A percentile compares a stretch with the other conserved stretches of the same genome.
These are phyloP conservation scores for Silurus aristotelis DNA, from an alignment of 2,797 vertebrate species.

Conservation along the genomic window DNA sequence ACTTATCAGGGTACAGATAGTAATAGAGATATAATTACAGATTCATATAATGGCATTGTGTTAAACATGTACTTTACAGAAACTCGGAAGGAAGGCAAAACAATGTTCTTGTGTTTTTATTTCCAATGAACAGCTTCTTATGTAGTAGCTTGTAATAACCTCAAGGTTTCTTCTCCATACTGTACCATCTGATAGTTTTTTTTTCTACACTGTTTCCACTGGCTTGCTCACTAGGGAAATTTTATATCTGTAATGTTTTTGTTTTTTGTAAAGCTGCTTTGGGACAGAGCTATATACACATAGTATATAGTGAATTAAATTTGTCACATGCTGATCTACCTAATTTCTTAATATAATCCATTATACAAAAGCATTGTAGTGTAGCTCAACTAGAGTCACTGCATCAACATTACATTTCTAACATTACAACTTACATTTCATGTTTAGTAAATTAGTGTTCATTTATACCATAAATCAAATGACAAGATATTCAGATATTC, in stretches of 20 bases:
- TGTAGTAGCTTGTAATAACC: background rate
- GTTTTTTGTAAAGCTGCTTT: no score
- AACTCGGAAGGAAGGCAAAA: background rate
- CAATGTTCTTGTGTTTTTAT: background rate
- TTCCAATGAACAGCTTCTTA: background rate
- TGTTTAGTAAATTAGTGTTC: background rate
- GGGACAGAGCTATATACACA: no score
- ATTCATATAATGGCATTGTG: background rate
- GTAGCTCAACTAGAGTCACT: background rate
- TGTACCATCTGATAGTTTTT: no score
- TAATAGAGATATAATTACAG: background rate
- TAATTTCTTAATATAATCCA: background rate
- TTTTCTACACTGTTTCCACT: no score
- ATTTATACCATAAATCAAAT: slow-evolving; percentile 1
- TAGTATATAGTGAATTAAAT: background rate
- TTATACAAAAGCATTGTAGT: background rate
- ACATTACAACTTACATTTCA: background rate
- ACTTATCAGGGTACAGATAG: background rate
- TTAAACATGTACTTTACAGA: background rate
- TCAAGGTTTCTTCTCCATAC: no score
- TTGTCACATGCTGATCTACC: background rate
- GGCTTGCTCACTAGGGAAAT: no score
- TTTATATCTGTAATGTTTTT: no score
- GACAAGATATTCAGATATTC: background rate
- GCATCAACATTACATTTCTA: no score